Evolutionary conservation across 2,888 invertebrate genomes (phyloP), one percentile per base, ranked within the genome.

Genomic region (Synanthedon tipuliformis): DNA sequence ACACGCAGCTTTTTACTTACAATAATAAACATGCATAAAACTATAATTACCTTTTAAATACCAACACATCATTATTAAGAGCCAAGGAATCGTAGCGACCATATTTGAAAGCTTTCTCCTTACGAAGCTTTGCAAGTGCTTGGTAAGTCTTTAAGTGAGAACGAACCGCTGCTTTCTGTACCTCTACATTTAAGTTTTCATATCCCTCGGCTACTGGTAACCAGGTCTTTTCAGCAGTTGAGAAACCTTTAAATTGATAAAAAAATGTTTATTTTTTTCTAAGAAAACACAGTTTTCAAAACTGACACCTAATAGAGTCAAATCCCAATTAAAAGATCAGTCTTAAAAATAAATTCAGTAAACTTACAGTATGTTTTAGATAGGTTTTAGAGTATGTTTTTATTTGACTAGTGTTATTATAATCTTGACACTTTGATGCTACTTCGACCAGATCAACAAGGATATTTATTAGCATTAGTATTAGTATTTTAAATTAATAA

Each of bases 91-190:
- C 76, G 45, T 90, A 85, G 48, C 82, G 81, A 3, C 91, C 91
- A 23, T 83, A 65, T 62, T 80, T 78, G 50, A 92, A 74, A 0
- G 89, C 86, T 0, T 84, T 78, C 4, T 83, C 70, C 54, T 88
- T 78, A 12, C 92, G 88, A 5, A 93, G 70, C 10, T 72, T 60
- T 1, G 90, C 76, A 15, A 93, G 66, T 0, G 84, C 71, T 61
- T 89, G 85, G 68, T 93, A 94, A 11, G 92, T 78, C 57, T 89
- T 89, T 56, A 90, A 89, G 58, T 92, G 91, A 27, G 92, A 92
- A 40, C 78, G 76, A 0, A 71, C 66, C 0, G 74, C 73, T 5
- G 66, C 62, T 54, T 69, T 81, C 67, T 93, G 89, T 0, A 68
- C 80, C 56, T 85, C 84, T 0, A 92, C 88, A 63, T 93, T 94